phyloP scores from a whole-genome alignment of 1,140 invertebrate genomes.

The Pseudachorutes palmiensis region DNA sequence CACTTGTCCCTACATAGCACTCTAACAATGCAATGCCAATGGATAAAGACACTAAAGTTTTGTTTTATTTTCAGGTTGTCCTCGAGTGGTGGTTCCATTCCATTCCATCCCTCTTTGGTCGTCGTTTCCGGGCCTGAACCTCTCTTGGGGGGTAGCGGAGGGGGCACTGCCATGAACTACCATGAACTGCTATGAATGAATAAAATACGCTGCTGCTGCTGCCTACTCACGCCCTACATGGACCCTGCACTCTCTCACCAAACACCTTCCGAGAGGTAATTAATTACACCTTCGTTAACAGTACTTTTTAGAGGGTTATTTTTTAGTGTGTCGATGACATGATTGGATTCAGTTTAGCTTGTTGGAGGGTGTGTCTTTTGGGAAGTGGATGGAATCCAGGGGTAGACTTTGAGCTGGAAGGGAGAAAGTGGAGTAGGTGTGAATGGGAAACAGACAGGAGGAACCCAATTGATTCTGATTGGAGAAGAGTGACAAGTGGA shows the following conservation, averaged over 20 bases:
- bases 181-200: slow-evolving; percentile 37
- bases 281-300: too few species aligned
- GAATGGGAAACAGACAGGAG: not conserved
- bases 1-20: too few species aligned
- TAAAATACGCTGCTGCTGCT: slow-evolving; percentile 42
- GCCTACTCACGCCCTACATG: slow-evolving; percentile 59
- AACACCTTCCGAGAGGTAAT: slow-evolving; percentile 46
- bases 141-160: slow-evolving; percentile 39
- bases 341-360: not conserved
- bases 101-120: slow-evolving; percentile 44
- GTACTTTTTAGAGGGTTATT: not conserved
- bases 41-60: too few species aligned
- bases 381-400: too few species aligned
- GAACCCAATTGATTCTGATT: not conserved
- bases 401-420: too few species aligned
- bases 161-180: too few species aligned
- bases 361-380: not conserved
- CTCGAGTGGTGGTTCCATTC: slow-evolving; percentile 38
- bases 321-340: not conserved
- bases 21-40: too few species aligned
- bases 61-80: slow-evolving; percentile 41
- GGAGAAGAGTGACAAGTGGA: not conserved
- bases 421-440: not conserved
- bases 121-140: slow-evolving; percentile 39
- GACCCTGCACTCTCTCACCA: slow-evolving; percentile 55